Base-by-base conservation (phyloP, 2,797 vertebrate genomes). In the Florisuga fusca region DNA sequence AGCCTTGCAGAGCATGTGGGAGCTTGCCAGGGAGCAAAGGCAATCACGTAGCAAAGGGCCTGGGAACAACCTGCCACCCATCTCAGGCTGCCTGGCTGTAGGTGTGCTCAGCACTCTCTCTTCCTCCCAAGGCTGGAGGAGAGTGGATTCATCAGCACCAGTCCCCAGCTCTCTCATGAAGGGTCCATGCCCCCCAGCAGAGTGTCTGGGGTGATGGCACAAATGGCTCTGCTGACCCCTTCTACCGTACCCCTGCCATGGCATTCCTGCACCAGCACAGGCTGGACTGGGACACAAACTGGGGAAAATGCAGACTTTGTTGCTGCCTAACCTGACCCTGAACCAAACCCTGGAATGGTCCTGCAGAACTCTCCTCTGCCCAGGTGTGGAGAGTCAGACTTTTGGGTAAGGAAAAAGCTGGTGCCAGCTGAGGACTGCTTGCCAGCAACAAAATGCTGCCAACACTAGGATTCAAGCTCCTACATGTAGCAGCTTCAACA, bases 11-110 rank as follows among this genome's bases (percentile, higher is more conserved):
- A 81, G 90, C 96, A 0, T 95, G 97, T 95, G 91, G 89, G 74
- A 91, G 91, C 97, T 93, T 96, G 97, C 84, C 10, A 26, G 78
- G 15, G 71, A 95, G 93, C 84, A 53, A 59, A 79, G 83, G 78
- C 77, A 34, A 94, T 87, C 96, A 92, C 20, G 62, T 76, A 79
- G 73, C 67, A 57, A 43, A 51, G 82, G 90, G 61, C 91, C 82
- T 91, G 96, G 96, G 97, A 97, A 91, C 55, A 72, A 89, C 91
- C 88, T 64, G 46, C 67, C 11, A 3, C 87, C 36, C 73, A 33
- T 48, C 67, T 71, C 92, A 6, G 10, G 33, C 90, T 81, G 89
- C 82, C 77, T 6, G 63, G 92, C 75, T 38, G 23, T 29, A 89
- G 83, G 80, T 67, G 94, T 43, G 73, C 94, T 79, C 74, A 74